Conservation (phyloP, 2,797 vertebrate genomes). For the Malurus leucopterus region DNA sequence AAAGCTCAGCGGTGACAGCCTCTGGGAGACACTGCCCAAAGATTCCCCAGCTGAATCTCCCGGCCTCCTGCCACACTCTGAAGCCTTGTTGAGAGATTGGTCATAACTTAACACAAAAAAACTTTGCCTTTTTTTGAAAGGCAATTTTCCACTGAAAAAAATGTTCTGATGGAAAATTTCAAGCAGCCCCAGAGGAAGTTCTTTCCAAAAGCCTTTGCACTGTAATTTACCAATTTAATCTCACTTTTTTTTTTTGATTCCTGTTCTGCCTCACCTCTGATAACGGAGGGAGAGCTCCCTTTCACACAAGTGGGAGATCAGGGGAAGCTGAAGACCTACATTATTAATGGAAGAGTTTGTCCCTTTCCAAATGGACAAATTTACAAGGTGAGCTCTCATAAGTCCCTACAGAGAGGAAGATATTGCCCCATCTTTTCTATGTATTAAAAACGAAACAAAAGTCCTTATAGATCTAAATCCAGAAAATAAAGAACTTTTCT, state of each 20-base stretch:
- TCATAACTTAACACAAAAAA: neutral
- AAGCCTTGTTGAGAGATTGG: slow-evolving; percentile 1
- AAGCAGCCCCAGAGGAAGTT: neutral
- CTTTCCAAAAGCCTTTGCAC: neutral
- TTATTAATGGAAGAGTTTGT: slow-evolving; percentile 9
- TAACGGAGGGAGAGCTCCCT: neutral
- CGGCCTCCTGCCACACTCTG: slow-evolving; percentile 12
- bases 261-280: neutral
- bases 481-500: neutral
- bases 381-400: slow-evolving; percentile 29
- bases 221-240: neutral
- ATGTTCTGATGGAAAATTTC: slow-evolving; percentile 44
- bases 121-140: neutral
- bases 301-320: neutral
- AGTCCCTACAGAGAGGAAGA: slow-evolving; percentile 3
- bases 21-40: neutral
- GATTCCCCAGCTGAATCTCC: slow-evolving; percentile 1
- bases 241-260: slow-evolving; percentile 21
- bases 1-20: neutral
- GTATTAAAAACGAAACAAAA: neutral
- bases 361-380: neutral
- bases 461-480: slow-evolving; percentile 32
- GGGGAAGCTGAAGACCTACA: neutral
- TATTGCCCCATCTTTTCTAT: neutral
- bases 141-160: slow-evolving; percentile 39